These are phyloP conservation scores for Struthidea cinerea DNA, from an alignment of 2,113 vertebrate genomes.

Conservation along the genomic window DNA sequence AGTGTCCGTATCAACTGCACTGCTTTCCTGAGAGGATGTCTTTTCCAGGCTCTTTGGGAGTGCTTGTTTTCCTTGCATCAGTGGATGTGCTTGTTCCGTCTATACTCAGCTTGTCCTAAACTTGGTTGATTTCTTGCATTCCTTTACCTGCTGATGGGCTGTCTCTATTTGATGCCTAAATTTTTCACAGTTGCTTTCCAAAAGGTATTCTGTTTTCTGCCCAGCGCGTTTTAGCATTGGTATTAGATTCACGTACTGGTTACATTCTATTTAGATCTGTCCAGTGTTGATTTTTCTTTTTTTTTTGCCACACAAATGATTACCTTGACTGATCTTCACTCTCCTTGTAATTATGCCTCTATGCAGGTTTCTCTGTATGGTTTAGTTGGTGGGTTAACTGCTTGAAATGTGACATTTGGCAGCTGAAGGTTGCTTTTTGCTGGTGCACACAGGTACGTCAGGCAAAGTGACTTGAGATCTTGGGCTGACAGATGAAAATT, in stretches of 20 bases:
- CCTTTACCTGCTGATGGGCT: not conserved
- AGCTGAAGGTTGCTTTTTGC: not conserved
- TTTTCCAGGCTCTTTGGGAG: not conserved
- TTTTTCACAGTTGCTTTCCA: not conserved
- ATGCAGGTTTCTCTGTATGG: not conserved
- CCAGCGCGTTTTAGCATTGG: not conserved
- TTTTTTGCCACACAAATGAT: not conserved
- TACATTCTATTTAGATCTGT: not conserved
- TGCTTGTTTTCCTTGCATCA: not conserved
- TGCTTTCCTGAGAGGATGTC: not conserved
- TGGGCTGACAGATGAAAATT: not conserved
- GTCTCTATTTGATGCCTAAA: not conserved
- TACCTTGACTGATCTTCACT: not conserved
- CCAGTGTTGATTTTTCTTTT: not conserved
- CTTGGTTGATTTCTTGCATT: not conserved
- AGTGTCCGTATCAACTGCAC: not conserved
- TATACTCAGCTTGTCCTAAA: not conserved
- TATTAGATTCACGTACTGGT: not conserved
- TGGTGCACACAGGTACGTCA: not conserved
- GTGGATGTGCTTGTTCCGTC: not conserved
- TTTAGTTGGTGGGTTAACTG: not conserved
- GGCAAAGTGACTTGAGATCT: not conserved
- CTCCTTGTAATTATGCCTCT: not conserved
- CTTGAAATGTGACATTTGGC: not conserved
- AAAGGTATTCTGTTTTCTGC: not conserved